phyloP scores from a whole-genome alignment of 2,113 vertebrate genomes.

The Rhegmatorhina hoffmannsi region DNA sequence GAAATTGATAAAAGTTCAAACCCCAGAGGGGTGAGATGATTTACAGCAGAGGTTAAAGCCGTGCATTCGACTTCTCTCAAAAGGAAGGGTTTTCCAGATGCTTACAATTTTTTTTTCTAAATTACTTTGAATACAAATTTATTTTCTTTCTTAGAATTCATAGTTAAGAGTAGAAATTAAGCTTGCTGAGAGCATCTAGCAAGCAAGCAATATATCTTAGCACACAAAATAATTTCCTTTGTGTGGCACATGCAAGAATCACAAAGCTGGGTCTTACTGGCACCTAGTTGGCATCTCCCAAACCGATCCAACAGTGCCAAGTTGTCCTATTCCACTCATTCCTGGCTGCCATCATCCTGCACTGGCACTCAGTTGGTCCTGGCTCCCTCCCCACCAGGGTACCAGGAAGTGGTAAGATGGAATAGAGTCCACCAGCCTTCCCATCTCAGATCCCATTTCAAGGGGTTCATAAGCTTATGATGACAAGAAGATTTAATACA shows the following conservation, averaged over 20 bases:
- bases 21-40: conserved; percentile 57
- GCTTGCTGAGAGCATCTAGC: not conserved
- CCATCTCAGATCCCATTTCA: not conserved
- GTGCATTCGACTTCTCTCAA: conserved; percentile 13
- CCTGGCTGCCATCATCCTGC: not conserved
- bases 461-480: not conserved
- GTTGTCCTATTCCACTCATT: not conserved
- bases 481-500: fast-evolving
- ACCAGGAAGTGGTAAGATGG: not conserved
- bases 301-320: not conserved
- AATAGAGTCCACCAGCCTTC: not conserved
- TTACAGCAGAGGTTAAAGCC: conserved; percentile 69
- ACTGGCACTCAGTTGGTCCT: fast-evolving
- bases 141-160: not conserved
- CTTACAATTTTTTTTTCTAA: not conserved
- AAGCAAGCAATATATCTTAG: not conserved
- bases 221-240: not conserved
- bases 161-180: not conserved
- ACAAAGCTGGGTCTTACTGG: not conserved
- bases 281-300: not conserved
- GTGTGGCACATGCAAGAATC: not conserved
- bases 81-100: not conserved
- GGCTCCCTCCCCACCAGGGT: not conserved
- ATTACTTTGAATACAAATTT: not conserved
- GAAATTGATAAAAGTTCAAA: conserved; percentile 75